Conservation (phyloP, 2,797 vertebrate species). For the Champsocephalus gunnari region DNA sequence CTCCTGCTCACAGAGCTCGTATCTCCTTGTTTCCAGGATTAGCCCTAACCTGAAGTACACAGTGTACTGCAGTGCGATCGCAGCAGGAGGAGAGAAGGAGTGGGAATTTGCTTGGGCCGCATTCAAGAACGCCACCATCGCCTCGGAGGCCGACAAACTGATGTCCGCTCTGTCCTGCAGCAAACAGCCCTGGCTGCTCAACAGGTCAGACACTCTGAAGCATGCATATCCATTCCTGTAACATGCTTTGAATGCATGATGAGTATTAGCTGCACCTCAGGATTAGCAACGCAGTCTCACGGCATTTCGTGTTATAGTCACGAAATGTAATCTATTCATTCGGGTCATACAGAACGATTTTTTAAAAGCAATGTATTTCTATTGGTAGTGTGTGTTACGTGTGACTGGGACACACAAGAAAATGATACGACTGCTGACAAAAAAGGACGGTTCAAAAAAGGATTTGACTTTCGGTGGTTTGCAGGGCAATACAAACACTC, state of each 20-base stretch:
- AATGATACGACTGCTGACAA: no score
- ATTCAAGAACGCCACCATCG: constrained; percentile 75
- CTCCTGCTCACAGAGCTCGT: constrained; percentile 2
- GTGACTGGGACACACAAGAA: no score
- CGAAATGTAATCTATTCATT: no score
- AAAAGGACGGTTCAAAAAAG: no score
- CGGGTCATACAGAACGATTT: no score
- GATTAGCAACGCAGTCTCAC: no score
- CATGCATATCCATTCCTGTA: neutral
- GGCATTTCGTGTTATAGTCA: no score
- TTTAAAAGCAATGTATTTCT: no score
- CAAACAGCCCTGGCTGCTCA: constrained; percentile 87
- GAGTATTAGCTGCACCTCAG: neutral
- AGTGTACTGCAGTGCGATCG: constrained; percentile 91
- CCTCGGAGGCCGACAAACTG: constrained; percentile 88
- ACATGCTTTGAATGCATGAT: neutral
- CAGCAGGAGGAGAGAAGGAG: constrained; percentile 78
- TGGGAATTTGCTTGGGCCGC: constrained; percentile 90
- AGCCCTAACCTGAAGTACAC: constrained; percentile 84
- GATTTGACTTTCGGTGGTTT: no score
- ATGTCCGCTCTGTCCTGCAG: constrained; percentile 87
- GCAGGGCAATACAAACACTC: no score
- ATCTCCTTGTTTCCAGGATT: constrained; percentile 79
- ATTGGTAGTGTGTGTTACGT: no score
- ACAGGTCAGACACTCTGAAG: constrained; percentile 78